Evolutionary conservation across 2,113 vertebrate genomes (phyloP).

Genomic region (pig (Sus scrofa)): T2T-Sscrofa CM000825.6:45326501-45327000

Average conservation of each 20-base stretch:
- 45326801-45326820: neutral
- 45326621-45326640: neutral
- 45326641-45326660: neutral
- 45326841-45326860: neutral
- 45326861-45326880: neutral
- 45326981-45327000: neutral
- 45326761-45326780: neutral
- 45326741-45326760: neutral
- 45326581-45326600: neutral
- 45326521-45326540: neutral
- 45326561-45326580: neutral
- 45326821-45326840: too few relatives aligned
- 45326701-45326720: neutral
- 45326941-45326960: fast-evolving
- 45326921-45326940: neutral
- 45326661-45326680: neutral
- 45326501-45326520: neutral
- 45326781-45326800: neutral
- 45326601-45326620: neutral
- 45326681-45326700: neutral
- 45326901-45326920: neutral
- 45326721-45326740: neutral
- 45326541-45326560: too few relatives aligned
- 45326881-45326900: neutral
- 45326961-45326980: neutral